Conservation (phyloP, 2,888 invertebrate genomes). For the Eupithecia subumbrata region DNA sequence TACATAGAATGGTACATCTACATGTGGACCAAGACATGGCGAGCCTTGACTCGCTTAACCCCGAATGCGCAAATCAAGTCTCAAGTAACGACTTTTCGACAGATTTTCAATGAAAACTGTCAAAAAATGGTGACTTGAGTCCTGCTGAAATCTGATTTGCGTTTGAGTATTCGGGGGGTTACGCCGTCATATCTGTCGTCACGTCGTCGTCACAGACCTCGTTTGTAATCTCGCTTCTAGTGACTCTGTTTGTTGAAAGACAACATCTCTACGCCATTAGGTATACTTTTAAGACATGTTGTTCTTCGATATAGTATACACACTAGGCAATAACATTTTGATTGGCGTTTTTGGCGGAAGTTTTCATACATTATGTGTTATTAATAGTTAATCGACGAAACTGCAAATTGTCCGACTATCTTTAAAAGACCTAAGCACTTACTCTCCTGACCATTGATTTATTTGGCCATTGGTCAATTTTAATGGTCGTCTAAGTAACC, state of each 20-base stretch:
- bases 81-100: not conserved
- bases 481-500: not conserved
- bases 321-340: too few relatives aligned
- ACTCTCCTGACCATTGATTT: not conserved
- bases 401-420: too few relatives aligned
- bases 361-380: too few relatives aligned
- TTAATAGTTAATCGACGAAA: too few relatives aligned
- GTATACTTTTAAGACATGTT: too few relatives aligned
- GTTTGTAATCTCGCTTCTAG: too few relatives aligned
- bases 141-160: not conserved
- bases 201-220: too few relatives aligned
- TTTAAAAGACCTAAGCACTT: not conserved
- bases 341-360: too few relatives aligned
- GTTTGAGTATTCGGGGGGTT: not conserved
- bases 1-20: not conserved
- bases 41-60: not conserved
- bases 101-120: not conserved
- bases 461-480: not conserved
- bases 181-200: not conserved
- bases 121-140: not conserved
- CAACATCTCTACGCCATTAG: too few relatives aligned
- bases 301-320: too few relatives aligned
- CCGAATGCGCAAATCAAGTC: too few relatives aligned
- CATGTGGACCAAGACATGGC: not conserved
- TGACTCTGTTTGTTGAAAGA: too few relatives aligned